Conservation (phyloP, 2,797 vertebrate genomes). For the Hippoglossus hippoglossus region DNA sequence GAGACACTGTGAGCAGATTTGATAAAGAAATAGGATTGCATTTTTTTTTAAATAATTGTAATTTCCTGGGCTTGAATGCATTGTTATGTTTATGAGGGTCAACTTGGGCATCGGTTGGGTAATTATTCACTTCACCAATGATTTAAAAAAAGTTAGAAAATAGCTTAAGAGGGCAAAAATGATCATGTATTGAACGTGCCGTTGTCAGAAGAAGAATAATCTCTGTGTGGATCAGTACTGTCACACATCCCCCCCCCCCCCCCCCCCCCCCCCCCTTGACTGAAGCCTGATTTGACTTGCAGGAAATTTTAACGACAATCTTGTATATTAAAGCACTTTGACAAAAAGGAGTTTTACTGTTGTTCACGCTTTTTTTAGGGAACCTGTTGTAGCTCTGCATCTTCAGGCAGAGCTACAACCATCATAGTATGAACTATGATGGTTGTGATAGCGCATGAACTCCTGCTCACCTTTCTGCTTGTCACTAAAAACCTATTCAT, state of each 20-base stretch:
- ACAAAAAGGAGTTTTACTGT: conserved; percentile 17
- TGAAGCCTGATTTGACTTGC: neutral
- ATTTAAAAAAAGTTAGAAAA: neutral
- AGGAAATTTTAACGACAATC: neutral
- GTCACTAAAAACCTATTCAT: conserved; percentile 80
- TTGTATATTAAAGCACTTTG: neutral
- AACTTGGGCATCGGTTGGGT: neutral
- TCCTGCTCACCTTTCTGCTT: conserved; percentile 80
- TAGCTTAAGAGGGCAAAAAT: neutral
- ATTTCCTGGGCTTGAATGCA: conserved; percentile 15
- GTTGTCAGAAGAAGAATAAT: neutral
- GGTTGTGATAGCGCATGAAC: conserved; percentile 71
- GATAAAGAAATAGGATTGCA: too few relatives aligned
- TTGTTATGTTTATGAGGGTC: conserved; percentile 13
- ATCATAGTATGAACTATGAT: conserved; percentile 58
- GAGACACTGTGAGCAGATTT: conserved; percentile 9
- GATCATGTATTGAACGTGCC: neutral
- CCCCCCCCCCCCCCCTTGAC: neutral
- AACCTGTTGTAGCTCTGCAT: conserved; percentile 29
- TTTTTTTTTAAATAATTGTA: conserved; percentile 11
- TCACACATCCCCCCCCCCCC: neutral
- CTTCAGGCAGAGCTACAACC: conserved; percentile 23
- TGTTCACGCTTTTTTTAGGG: too few relatives aligned
- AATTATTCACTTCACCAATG: neutral
- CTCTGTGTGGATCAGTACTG: neutral